phyloP scores from a whole-genome alignment of 2,113 vertebrate species.

The Semicossyphus pulcher region DNA sequence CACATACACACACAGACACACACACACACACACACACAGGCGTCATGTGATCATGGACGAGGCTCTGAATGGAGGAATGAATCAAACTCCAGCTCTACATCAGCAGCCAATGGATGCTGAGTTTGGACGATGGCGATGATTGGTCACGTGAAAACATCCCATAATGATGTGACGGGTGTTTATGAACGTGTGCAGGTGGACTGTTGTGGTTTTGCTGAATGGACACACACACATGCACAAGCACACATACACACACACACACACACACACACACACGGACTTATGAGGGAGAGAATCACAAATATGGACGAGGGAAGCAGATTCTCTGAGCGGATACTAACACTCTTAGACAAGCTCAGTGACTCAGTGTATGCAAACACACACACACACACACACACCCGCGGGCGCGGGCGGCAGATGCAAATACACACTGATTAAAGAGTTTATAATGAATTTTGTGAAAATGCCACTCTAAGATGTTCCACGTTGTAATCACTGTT shows the following conservation, averaged over 20 bases:
- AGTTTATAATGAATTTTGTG: constrained; percentile 49
- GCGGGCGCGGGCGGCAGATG: too few species aligned
- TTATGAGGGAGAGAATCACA: not conserved
- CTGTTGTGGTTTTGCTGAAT: constrained; percentile 9
- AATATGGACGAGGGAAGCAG: constrained; percentile 35
- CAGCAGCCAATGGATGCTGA: constrained; percentile 50
- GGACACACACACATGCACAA: not conserved
- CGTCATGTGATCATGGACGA: constrained; percentile 34
- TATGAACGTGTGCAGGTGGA: constrained; percentile 22
- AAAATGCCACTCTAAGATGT: constrained; percentile 60
- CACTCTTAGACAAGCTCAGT: constrained; percentile 52
- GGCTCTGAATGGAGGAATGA: constrained; percentile 30
- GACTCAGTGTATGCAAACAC: constrained; percentile 40
- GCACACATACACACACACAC: constrained; percentile 5
- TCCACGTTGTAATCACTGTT: constrained; percentile 55
- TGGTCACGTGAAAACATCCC: constrained; percentile 24
- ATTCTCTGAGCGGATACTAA: constrained; percentile 65
- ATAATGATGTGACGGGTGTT: constrained; percentile 17
- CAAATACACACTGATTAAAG: constrained; percentile 29
- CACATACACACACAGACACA: constrained; percentile 13
- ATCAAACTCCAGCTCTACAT: constrained; percentile 12
- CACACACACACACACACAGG: not conserved
- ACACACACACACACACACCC: constrained; percentile 26
- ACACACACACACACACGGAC: not conserved
- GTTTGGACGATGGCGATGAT: constrained; percentile 1